These are phyloP conservation scores for Chloroceryle inda DNA, from an alignment of 2,797 vertebrate species.

Conservation along the genomic window DNA sequence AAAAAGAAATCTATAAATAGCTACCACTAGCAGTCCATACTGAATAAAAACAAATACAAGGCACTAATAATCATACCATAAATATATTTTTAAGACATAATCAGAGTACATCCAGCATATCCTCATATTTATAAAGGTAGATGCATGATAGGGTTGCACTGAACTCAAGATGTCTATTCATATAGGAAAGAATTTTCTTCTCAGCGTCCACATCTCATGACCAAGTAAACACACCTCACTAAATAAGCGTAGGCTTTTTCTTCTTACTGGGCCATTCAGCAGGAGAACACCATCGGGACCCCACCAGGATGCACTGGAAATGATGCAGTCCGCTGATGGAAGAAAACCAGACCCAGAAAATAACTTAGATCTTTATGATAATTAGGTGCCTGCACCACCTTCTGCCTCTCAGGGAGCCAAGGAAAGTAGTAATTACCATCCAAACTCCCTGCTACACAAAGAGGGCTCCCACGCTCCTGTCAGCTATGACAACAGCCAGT, in stretches of 20 bases:
- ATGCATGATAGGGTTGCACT: neutral
- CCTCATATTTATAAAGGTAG: neutral
- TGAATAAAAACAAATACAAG: neutral
- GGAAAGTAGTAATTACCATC: slow-evolving; percentile 51
- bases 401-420: slow-evolving; percentile 4
- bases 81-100: neutral
- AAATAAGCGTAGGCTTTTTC: neutral
- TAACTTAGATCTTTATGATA: neutral
- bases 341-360: neutral
- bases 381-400: slow-evolving; percentile 24
- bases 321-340: neutral
- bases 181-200: neutral
- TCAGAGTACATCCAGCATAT: neutral
- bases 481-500: slow-evolving; percentile 24
- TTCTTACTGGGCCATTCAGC: neutral
- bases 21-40: neutral
- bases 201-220: neutral
- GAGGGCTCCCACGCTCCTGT: slow-evolving; percentile 45
- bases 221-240: neutral
- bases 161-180: neutral
- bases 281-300: neutral
- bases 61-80: neutral
- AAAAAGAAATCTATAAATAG: neutral
- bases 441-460: slow-evolving; percentile 5
- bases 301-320: neutral